Base-by-base conservation (phyloP, 2,888 invertebrate genomes). In the Drosophila acutilabella region DNA sequence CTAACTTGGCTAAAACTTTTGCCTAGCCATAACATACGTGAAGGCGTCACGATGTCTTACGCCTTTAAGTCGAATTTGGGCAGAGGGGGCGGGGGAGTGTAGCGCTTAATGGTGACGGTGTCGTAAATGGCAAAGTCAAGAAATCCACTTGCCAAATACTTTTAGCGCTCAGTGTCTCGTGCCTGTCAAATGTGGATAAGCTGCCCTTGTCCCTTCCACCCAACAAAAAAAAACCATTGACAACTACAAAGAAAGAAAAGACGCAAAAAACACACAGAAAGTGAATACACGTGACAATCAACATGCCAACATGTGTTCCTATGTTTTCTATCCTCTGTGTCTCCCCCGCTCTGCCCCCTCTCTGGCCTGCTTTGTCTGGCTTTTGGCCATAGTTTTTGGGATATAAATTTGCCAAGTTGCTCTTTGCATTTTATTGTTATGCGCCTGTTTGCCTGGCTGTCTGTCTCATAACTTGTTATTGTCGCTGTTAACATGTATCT, bases 121-220 rank as follows among this genome's bases (percentile, higher is more conserved):
- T 73, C 80, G 74, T 65, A 80, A 78, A 76, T 71, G 76, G 64
- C 76, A 82, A 82, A 86, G 88, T 86, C 83, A 82, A 85, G 38
- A 88, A 86, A 88, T 88, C 78, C 75, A 83, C 81, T 85, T 85
- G 83, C 77, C 73, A 74, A 78, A 88, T 83, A 86, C 80, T 80
- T 88, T 85, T 72, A 66, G 81, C 74, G 23, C 68, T 66, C 54
- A 64, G 42, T 64, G 61, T 70, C 16, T 59, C n/a, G 8, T 26
- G 44, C n/a, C 61, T 20, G 48, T 56, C 57, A 41, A 26, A 56
- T 65, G 56, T 42, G 81, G 59, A 61, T 87, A 71, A 85, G 78
- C 76, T 58, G 71, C 23, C 67, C 60, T 26, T 7, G 7, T 26
- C 1, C 26, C 3, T 7, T 5, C 14, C 33, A 26, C 14, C 59